phyloP scores from a whole-genome alignment of 2,888 invertebrate species.

The Leucophenga maculata region DNA sequence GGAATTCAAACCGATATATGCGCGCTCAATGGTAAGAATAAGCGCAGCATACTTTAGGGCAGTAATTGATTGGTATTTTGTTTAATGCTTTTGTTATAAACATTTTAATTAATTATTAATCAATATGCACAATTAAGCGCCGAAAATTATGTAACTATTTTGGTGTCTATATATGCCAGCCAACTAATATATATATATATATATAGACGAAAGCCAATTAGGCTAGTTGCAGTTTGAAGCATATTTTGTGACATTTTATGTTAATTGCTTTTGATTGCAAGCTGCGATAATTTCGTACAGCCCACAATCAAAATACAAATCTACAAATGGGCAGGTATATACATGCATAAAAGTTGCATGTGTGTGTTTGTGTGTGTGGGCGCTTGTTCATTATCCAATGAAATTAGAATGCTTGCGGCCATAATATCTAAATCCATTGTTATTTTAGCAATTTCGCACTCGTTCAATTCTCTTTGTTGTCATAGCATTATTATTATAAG shows the following conservation, averaged over 20 bases:
- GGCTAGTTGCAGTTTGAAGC: background rate
- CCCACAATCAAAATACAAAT: too few relatives aligned
- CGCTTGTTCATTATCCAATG: background rate
- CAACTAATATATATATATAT: too few relatives aligned
- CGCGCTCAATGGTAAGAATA: too few relatives aligned
- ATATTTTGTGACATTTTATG: constrained; percentile 12
- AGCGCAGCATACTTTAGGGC: too few relatives aligned
- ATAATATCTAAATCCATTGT: constrained; percentile 31
- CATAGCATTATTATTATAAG: constrained; percentile 37
- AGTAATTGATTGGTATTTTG: too few relatives aligned
- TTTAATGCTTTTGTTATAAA: too few relatives aligned
- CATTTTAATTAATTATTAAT: too few relatives aligned
- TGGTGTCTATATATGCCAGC: too few relatives aligned
- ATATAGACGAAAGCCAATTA: constrained; percentile 3
- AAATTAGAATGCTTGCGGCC: background rate
- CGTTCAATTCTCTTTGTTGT: background rate
- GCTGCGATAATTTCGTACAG: background rate
- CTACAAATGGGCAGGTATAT: background rate
- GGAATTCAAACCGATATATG: too few relatives aligned
- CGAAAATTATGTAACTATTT: too few relatives aligned
- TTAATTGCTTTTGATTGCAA: constrained; percentile 11
- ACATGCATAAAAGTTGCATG: constrained; percentile 4
- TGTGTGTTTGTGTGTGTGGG: background rate
- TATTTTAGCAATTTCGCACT: constrained; percentile 19
- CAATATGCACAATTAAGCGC: too few relatives aligned